These are phyloP conservation scores for Chamaea fasciata DNA, from an alignment of 2,113 vertebrate genomes.

Conservation along the genomic window DNA sequence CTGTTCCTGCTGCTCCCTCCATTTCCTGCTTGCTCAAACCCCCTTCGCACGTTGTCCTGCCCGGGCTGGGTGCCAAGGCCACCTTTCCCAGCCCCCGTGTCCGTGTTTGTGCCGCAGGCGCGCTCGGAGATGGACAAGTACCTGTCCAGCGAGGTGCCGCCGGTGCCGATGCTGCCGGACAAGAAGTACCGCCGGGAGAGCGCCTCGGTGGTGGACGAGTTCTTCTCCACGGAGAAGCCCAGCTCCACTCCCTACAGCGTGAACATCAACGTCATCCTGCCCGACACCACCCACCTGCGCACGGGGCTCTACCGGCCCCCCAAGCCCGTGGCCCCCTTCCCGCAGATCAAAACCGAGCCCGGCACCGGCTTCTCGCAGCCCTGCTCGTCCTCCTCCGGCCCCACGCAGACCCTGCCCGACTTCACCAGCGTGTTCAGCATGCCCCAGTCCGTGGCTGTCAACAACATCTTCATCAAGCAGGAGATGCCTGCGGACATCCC, in stretches of 20 bases:
- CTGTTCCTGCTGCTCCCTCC: not conserved
- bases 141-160: conserved; percentile 62
- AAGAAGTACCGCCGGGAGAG: conserved; percentile 87
- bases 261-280: conserved; percentile 91
- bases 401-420: conserved; percentile 83
- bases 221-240: conserved; percentile 83
- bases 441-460: conserved; percentile 77
- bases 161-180: conserved; percentile 54
- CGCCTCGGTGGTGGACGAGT: conserved; percentile 88
- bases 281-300: conserved; percentile 83
- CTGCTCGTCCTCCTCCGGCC: conserved; percentile 59
- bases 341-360: conserved; percentile 82
- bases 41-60: fast-evolving
- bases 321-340: conserved; percentile 12
- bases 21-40: not conserved
- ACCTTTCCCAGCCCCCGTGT: not conserved
- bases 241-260: conserved; percentile 79
- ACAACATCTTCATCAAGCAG: conserved; percentile 86
- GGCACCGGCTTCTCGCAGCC: conserved; percentile 72
- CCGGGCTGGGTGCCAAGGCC: not conserved
- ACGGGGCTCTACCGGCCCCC: conserved; percentile 82
- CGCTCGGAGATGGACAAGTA: conserved; percentile 86
- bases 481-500: conserved; percentile 74
- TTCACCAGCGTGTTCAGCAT: conserved; percentile 91
- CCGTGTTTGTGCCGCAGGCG: conserved; percentile 21